phyloP scores from a whole-genome alignment of 2,888 invertebrate genomes.

The Macrosiphum euphorbiae region DNA sequence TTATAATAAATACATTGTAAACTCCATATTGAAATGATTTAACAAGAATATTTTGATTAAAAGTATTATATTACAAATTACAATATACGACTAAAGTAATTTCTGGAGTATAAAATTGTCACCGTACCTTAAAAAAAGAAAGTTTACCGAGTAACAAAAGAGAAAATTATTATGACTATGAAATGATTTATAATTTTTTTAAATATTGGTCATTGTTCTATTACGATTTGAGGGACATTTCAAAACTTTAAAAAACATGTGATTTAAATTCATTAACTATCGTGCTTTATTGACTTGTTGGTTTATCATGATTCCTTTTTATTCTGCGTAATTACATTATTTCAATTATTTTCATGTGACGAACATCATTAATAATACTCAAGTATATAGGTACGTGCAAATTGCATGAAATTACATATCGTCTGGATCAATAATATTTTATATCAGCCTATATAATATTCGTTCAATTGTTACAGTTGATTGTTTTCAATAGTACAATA shows the following conservation, averaged over 20 bases:
- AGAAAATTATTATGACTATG: conserved; percentile 48
- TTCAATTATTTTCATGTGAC: neutral
- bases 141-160: conserved; percentile 45
- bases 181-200: conserved; percentile 15
- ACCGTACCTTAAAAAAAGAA: conserved; percentile 46
- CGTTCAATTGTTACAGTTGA: neutral
- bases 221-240: neutral
- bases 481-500: neutral
- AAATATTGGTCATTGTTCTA: neutral
- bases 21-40: neutral
- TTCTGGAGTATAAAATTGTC: conserved; percentile 48
- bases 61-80: conserved; percentile 12
- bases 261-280: neutral
- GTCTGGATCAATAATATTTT: neutral
- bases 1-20: neutral
- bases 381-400: neutral
- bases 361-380: neutral
- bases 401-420: neutral
- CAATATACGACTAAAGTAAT: conserved; percentile 17
- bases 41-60: neutral
- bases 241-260: neutral
- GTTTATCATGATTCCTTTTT: neutral
- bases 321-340: neutral
- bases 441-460: neutral
- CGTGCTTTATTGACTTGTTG: neutral